Conservation (phyloP, 2,113 vertebrate genomes). For the Engraulis encrasicolus region DNA sequence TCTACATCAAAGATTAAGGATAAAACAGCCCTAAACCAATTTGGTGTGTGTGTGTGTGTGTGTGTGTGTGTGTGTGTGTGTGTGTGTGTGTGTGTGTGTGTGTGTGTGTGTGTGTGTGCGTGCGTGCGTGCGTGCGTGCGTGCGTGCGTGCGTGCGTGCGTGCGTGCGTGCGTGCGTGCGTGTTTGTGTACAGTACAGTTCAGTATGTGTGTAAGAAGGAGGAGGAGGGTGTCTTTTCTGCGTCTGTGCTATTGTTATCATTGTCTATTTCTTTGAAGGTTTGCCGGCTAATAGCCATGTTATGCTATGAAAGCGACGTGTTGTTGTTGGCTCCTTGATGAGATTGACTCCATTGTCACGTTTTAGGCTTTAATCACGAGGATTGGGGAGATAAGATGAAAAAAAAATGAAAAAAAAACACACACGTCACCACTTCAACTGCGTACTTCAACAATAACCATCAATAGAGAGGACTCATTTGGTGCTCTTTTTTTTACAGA, state of each 20-base stretch:
- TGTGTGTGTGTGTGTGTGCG: not conserved
- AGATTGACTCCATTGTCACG: slow-evolving; percentile 23
- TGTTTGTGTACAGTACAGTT: too few relatives aligned
- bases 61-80: not conserved
- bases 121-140: too few relatives aligned
- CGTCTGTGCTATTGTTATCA: not conserved
- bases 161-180: not conserved
- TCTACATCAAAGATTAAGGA: slow-evolving; percentile 33
- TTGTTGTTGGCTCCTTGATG: slow-evolving; percentile 19
- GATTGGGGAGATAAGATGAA: not conserved
- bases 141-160: not conserved
- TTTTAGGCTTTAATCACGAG: slow-evolving; percentile 15
- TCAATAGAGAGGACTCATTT: not conserved
- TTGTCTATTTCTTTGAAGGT: slow-evolving; percentile 28
- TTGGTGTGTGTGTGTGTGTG: not conserved
- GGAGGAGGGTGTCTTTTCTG: not conserved
- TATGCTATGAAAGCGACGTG: slow-evolving; percentile 8
- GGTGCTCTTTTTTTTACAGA: not conserved
- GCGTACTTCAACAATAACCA: not conserved
- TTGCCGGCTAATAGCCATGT: slow-evolving; percentile 15
- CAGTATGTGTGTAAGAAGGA: not conserved
- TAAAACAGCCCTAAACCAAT: slow-evolving; percentile 20
- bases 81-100: not conserved
- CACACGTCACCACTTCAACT: not conserved
- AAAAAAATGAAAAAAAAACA: too few relatives aligned